Base-by-base conservation (phyloP, 2,113 vertebrate genomes). In the Eclectus roratus region DNA sequence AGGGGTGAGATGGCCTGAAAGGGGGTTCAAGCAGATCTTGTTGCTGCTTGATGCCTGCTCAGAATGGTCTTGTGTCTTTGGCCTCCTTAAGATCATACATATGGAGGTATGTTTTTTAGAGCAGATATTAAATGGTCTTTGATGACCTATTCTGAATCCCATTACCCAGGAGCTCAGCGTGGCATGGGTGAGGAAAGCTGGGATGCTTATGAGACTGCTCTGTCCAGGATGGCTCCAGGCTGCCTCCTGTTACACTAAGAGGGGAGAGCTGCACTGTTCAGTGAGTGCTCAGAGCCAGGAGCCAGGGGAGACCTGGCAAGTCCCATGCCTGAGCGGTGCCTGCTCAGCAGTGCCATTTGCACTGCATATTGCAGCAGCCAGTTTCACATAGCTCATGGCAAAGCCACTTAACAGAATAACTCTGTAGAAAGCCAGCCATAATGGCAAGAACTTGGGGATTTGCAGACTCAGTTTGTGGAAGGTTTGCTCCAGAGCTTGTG, bases 221-320 rank as follows among this genome's bases (percentile, higher is more conserved):
- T 63, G 9, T 29, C n/a, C 0, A 1, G 43, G 31, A 12, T 0
- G 7, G 44, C n/a, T 71, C 17, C 70, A 20, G 76, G 43, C 50
- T 83, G 64, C 55, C 60, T 29, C 0, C 2, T 2, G 0, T 43
- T 43, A 24, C 33, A 14, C 49, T 31, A 4, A 6, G 16, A 41
- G n/a, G 31, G 60, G 46, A 35, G 29, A 28, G n/a, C 52, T 61
- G 71, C 7, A 3, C 25, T 7, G 1, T 19, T 52, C 28, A n/a
- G 74, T 0, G 0, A 8, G 29, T 0, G 1, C 63, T 50, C 49
- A 3, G 47, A 61, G n/a, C 33, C 29, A 3, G 33, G 17, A 72
- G 74, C 46, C 37, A 17, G 68, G 37, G 35, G 20, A 11, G 49
- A 20, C 35, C 43, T 24, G 39, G 10, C 56, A 3, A 0, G 11